Base-by-base conservation (phyloP, 2,797 vertebrate species). In the Mus spretus region DNA sequence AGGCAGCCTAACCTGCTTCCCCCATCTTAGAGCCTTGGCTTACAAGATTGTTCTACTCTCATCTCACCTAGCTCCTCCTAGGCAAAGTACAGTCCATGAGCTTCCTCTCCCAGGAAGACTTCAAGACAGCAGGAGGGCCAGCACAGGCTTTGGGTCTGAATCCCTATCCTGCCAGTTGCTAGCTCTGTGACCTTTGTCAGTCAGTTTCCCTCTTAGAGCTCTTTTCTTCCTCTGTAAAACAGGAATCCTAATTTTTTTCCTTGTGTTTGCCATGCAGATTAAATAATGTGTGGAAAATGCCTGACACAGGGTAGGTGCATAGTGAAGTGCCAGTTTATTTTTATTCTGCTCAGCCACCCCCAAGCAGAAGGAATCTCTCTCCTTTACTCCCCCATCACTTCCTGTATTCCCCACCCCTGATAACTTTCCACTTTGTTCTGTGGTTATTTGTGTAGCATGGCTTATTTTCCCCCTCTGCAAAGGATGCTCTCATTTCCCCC, bases 351-450 rank as follows among this genome's bases (percentile, higher is more conserved):
- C 91, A 96, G 83, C 97, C 90, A 88, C 96, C 94, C 94, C 94
- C 91, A 95, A 95, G 93, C 96, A 97, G 93, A 96, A 97, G 94
- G 96, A 96, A 96, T 96, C 91, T 97, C 93, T 97, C 96, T 97
- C 88, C 85, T 65, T 77, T 81, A 75, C 90, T 94, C 84, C 90
- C 95, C 78, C 91, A 92, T 83, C 92, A 96, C 90, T 97, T 97
- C 92, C 93, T 97, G 91, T 96, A 37, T 93, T 97, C 88, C 77
- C 81, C 77, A 96, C n/a, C 78, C 90, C 78, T 93, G 80, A 95
- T 95, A 96, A 94, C 93, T 96, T 96, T 90, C 93, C 40, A 78
- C 94, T 97, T 97, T 89, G 86, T 90, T 61, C 90, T 96, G 95
- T 90, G 88, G 87, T 91, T 97, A 97, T 97, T 97, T 97, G 95